Percentiles rank a stretch among this genome's conserved stretches.
These are phyloP conservation scores for Sebastes goodei DNA, from an alignment of 2,797 vertebrate genomes.

Conservation along the genomic window DNA sequence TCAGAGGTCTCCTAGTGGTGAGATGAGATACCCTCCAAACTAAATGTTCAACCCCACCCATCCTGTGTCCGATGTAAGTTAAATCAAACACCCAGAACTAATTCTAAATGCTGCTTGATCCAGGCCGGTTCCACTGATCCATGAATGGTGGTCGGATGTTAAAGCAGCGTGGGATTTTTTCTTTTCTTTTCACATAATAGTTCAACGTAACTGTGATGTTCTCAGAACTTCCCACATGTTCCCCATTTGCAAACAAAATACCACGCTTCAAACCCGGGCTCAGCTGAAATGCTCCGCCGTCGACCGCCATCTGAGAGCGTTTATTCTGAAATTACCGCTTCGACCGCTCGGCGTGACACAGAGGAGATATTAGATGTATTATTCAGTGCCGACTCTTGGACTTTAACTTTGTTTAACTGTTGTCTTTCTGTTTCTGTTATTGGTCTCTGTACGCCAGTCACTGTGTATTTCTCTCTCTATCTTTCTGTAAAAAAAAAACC, in stretches of 20 bases:
- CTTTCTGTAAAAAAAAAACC: neutral
- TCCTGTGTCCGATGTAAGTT: neutral
- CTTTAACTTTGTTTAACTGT: neutral
- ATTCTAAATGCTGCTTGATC: slow-evolving; percentile 13
- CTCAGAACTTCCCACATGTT: slow-evolving; percentile 67
- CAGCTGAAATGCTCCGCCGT: slow-evolving; percentile 41
- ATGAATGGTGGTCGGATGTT: slow-evolving; percentile 42
- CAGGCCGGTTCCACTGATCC: slow-evolving; percentile 12
- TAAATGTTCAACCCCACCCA: neutral
- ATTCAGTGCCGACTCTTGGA: neutral
- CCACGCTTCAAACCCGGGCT: slow-evolving; percentile 27
- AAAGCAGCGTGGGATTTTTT: slow-evolving; percentile 14
- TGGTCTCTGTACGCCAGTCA: neutral
- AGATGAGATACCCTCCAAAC: neutral
- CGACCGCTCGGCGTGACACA: slow-evolving; percentile 4
- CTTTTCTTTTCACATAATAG: slow-evolving; percentile 27
- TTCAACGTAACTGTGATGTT: slow-evolving; percentile 54
- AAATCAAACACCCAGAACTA: slow-evolving; percentile 5
- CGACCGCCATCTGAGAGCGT: slow-evolving; percentile 58
- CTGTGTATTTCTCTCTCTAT: neutral
- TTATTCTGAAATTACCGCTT: slow-evolving; percentile 53
- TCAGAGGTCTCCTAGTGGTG: neutral
- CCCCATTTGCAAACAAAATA: slow-evolving; percentile 62
- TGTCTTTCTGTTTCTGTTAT: neutral
- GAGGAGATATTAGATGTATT: neutral